Base-by-base conservation (phyloP, 2,888 invertebrate species). In the Athalia rosae region DNA sequence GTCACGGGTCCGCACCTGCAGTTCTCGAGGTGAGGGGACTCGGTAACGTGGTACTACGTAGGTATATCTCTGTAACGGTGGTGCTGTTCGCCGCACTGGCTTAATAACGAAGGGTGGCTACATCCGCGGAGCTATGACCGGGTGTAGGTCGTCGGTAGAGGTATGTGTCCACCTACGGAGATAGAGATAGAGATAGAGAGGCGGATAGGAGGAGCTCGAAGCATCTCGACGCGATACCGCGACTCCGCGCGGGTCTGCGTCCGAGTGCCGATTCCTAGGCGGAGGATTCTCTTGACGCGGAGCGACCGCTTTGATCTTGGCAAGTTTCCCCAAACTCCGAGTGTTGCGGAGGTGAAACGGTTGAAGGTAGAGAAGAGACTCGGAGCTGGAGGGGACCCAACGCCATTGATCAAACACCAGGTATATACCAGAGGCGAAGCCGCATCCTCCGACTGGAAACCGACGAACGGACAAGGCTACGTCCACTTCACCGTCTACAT, bases 311-410 rank as follows among this genome's bases (percentile, higher is more conserved):
- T 81, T 69, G 69, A 69, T 80, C 78, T 79, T 77, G 78, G 69
- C 48, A 13, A 50, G 59, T 59, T 79, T 79, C 77, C 59, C 78
- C 77, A 79, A 78, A 80, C 79, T 80, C 80, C 78, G 67, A 77
- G 7, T 80, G 81, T 80, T 66, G 67, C 58, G 43, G 41, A 67
- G 67, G 47, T 11, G 1, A 50, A 4, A 13, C 66, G 15, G 66
- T 13, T 41, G 53, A 48, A 53, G 28, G 45, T 61, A 66, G 47
- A 64, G 47, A 56, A 13, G 47, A 59, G 45, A n/a, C n/a, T n/a
- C n/a, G 45, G 69, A 62, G 43, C 11, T n/a, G 43, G 74, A 64
- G 61, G 62, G 28, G 56, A 41, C 9, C 69, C 43, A 43, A 69
- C 28, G 28, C 50, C 69, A 58, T 69, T 69, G 58, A 69, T 69